Evolutionary conservation across 2,113 vertebrate genomes (phyloP).

Genomic region (Ochotona princeps): DNA sequence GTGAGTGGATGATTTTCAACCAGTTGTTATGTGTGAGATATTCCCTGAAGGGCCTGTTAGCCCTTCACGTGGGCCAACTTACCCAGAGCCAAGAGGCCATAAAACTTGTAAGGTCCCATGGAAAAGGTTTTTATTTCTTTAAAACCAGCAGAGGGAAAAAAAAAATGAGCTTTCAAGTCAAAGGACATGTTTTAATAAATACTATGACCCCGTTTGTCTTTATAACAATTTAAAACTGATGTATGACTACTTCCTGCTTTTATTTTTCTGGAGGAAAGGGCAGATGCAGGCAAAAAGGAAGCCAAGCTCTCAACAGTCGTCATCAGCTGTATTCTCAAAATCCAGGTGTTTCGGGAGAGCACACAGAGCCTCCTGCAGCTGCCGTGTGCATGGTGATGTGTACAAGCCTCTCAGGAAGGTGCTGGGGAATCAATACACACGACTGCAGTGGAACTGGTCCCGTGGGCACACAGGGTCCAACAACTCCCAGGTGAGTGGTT

Average conservation of each 20-base stretch:
- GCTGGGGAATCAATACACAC: not conserved
- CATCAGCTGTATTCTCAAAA: not conserved
- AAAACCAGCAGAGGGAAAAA: not conserved
- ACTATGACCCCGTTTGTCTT: not conserved
- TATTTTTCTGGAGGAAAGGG: not conserved
- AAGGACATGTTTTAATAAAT: constrained; percentile 9
- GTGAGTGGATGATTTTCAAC: not conserved
- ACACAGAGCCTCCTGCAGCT: not conserved
- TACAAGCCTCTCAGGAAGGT: not conserved
- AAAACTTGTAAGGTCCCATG: not conserved
- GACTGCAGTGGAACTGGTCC: not conserved
- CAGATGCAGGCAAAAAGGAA: not conserved
- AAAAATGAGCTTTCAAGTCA: constrained; percentile 17
- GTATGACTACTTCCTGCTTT: not conserved
- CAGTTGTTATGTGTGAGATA: not conserved
- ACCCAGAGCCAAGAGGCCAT: not conserved
- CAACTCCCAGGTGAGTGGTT: not conserved
- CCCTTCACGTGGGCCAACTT: not conserved
- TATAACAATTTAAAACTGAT: not conserved
- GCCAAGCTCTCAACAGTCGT: not conserved
- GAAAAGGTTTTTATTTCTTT: constrained; percentile 54
- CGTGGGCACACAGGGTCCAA: not conserved
- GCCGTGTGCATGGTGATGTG: not conserved
- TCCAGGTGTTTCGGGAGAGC: not conserved
- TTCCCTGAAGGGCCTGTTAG: not conserved